A percentile compares a stretch with the other conserved stretches of the same genome.
Conservation (phyloP, 2,888 invertebrate species). For the Pediacus dermestoides region DNA sequence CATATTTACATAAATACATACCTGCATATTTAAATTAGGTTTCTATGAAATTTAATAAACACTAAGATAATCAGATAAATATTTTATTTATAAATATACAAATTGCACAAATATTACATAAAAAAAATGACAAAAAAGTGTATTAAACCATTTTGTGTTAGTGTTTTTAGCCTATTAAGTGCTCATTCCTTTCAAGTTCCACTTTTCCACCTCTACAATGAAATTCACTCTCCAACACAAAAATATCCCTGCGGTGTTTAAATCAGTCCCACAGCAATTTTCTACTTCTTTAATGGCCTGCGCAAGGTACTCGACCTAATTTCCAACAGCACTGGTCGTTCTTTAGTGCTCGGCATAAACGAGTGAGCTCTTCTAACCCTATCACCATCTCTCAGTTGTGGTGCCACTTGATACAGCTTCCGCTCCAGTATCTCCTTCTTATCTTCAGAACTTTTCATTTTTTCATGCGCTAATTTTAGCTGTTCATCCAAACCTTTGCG, state of each 20-base stretch:
- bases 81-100: no score
- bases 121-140: no score
- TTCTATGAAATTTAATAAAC: no score
- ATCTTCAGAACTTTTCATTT: constrained; percentile 65
- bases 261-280: constrained; percentile 40
- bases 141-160: no score
- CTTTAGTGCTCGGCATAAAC: constrained; percentile 65
- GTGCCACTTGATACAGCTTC: constrained; percentile 54
- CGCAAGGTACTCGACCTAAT: constrained; percentile 44
- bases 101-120: no score
- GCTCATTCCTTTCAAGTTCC: no score
- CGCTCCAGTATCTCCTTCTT: constrained; percentile 58
- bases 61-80: no score
- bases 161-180: no score
- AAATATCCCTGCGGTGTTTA: constrained; percentile 38
- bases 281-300: constrained; percentile 28
- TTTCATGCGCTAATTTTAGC: constrained; percentile 64
- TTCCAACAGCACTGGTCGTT: constrained; percentile 50
- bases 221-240: not conserved
- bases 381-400: constrained; percentile 56
- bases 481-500: constrained; percentile 67
- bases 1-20: no score
- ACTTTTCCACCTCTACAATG: not conserved
- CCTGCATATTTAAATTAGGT: no score
- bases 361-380: constrained; percentile 65